These are phyloP conservation scores for Dicrostonyx torquatus DNA, from an alignment of 2,797 vertebrate species.

Conservation along the genomic window DNA sequence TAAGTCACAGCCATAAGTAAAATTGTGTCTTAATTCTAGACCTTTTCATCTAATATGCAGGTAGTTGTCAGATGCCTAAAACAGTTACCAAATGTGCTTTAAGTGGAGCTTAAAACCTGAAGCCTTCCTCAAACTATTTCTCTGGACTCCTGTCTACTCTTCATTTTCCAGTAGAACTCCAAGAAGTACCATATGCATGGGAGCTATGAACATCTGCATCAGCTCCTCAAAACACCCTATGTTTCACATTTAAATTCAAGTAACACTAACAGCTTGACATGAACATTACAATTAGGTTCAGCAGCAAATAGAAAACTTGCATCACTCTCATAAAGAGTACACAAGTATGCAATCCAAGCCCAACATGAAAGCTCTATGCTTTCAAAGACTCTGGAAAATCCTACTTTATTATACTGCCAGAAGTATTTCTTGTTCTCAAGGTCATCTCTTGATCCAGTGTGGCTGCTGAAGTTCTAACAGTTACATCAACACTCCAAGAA, in stretches of 20 bases:
- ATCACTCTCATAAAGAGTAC: constrained; percentile 1
- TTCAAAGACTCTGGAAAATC: not conserved
- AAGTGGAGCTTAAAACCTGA: constrained; percentile 39
- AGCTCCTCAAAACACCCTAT: not conserved
- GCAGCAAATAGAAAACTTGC: not conserved
- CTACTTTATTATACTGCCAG: constrained; percentile 4
- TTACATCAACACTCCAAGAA: not conserved
- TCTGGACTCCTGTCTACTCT: not conserved
- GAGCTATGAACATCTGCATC: not conserved
- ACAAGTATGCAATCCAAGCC: not conserved
- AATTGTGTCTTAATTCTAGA: not conserved
- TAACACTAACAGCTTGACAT: not conserved
- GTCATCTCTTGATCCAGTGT: constrained; percentile 20
- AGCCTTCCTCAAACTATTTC: constrained; percentile 35
- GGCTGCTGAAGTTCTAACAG: not conserved
- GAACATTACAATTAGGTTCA: constrained; percentile 12
- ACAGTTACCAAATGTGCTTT: constrained; percentile 20
- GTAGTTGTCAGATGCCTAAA: not conserved
- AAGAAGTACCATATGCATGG: not conserved
- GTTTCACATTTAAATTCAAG: constrained; percentile 7
- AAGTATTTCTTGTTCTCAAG: constrained; percentile 23
- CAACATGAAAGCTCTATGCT: not conserved
- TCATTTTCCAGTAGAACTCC: not conserved
- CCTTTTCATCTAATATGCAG: not conserved
- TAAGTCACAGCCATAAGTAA: not conserved